These are phyloP conservation scores for Psilanteris sp. DNA, from an alignment of 1,140 invertebrate species.

Conservation along the genomic window DNA sequence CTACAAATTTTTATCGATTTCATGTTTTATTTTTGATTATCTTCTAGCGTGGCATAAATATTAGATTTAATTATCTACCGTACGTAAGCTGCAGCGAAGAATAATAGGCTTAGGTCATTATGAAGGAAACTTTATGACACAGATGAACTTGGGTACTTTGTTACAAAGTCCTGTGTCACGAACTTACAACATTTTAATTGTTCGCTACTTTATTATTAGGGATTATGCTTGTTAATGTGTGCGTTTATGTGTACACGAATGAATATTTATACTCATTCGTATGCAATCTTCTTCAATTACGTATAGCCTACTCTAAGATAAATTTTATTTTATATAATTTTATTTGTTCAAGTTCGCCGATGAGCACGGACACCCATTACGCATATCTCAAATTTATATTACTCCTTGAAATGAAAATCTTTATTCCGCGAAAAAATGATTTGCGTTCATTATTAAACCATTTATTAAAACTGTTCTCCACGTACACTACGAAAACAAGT, in stretches of 20 bases:
- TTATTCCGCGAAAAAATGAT: too few species aligned
- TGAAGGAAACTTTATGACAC: slow-evolving; percentile 31
- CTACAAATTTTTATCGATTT: too few species aligned
- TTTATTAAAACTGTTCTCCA: too few species aligned
- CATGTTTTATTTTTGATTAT: too few species aligned
- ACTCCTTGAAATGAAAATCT: too few species aligned
- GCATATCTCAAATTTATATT: too few species aligned
- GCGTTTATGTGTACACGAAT: slow-evolving; percentile 16
- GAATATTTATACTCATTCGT: slow-evolving; percentile 19
- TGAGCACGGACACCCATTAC: too few species aligned
- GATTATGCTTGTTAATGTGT: slow-evolving; percentile 17
- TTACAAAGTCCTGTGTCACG: slow-evolving; percentile 25
- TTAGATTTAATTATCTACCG: slow-evolving; percentile 28
- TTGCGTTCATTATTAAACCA: too few species aligned
- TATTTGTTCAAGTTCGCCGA: too few species aligned
- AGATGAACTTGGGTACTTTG: slow-evolving; percentile 45
- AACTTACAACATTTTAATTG: slow-evolving; percentile 45
- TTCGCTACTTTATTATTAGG: slow-evolving; percentile 28
- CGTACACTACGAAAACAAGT: too few species aligned
- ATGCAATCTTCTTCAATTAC: slow-evolving; percentile 2
- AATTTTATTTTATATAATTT: too few species aligned
- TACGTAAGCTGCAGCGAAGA: slow-evolving; percentile 13
- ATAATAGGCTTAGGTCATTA: slow-evolving; percentile 48
- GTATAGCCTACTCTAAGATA: too few species aligned
- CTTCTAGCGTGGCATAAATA: slow-evolving; percentile 25